Evolutionary conservation across 2,888 invertebrate species (phyloP), one percentile per base, ranked within the genome.

Genomic region (Syrphus vitripennis): DNA sequence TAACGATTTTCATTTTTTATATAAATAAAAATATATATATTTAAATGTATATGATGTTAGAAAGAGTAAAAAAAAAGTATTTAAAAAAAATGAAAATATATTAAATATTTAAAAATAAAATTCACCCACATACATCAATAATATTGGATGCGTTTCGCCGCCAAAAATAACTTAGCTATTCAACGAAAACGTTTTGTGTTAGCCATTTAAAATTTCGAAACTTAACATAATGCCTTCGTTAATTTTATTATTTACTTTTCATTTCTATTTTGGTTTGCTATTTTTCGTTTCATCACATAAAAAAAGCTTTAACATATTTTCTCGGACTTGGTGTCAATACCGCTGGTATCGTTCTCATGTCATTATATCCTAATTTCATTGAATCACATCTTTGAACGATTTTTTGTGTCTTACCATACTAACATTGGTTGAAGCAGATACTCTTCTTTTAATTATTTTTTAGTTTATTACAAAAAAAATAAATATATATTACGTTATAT

Each of bases 71-170:
- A 77, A 83, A 86, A 82, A 71, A 75, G 40, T 82, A 75, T 82
- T 86, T 78, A 80, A 72, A 48, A 72, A 48, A 83, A 81, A 88
- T 84, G 83, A 87, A 72, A 88, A 84, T 88, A 69, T 71, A 87
- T 83, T 87, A 78, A 53, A 88, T 77, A 88, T 69, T 63, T 88
- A 87, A 88, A 84, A 88, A 88, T 76, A 83, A 82, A 88, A 61
- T 72, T 72, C 72, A 65, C 59, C 71, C 57, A 76, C 77, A 82
- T 59, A 57, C 87, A 83, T 80, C 84, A 87, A 65, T 87, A 67
- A 75, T 70, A 79, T 67, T 61, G 78, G 75, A 65, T 42, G 48
- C 26, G 50, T 72, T 59, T 59, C 19, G 45, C 71, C 12, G 29
- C 71, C 57, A 42, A 71, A 37, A 42, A 24, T 3, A 45, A 50